Conservation (phyloP, 2,888 invertebrate genomes). For the Augochlorella aurata region DNA sequence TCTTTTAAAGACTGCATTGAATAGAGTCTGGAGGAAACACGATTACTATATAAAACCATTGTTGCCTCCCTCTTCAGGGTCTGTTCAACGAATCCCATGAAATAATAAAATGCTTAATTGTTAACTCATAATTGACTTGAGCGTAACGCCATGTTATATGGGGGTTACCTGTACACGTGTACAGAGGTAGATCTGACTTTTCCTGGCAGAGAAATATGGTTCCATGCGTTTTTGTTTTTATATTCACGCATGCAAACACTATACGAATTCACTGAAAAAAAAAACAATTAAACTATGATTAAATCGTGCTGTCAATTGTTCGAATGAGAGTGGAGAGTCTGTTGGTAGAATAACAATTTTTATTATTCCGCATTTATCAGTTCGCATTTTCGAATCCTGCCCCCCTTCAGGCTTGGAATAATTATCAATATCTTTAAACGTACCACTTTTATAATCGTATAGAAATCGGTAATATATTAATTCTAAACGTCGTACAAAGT, state of each 20-base stretch:
- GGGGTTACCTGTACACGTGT: too few relatives aligned
- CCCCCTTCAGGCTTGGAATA: slow-evolving; percentile 33
- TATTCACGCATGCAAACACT: neutral
- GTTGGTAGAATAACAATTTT: slow-evolving; percentile 15
- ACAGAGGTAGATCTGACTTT: neutral
- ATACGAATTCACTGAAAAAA: neutral
- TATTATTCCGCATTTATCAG: slow-evolving; percentile 20
- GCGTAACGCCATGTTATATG: too few relatives aligned
- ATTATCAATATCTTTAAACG: slow-evolving; percentile 15
- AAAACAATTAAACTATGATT: neutral
- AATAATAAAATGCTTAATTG: too few relatives aligned
- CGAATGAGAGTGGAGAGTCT: neutral
- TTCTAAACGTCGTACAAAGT: slow-evolving; percentile 14
- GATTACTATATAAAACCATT: too few relatives aligned
- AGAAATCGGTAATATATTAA: slow-evolving; percentile 8
- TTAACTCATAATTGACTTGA: too few relatives aligned
- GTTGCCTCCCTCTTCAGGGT: too few relatives aligned
- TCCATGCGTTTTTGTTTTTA: neutral
- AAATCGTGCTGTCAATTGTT: neutral
- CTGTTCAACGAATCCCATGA: too few relatives aligned
- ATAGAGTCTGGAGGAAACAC: too few relatives aligned
- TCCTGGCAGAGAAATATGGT: neutral
- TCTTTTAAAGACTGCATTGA: too few relatives aligned
- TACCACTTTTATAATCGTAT: neutral
- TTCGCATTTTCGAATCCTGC: slow-evolving; percentile 33